Percentiles rank a stretch among this genome's conserved stretches.
These are phyloP conservation scores for Tiphia femorata DNA, from an alignment of 2,888 invertebrate genomes.

Conservation along the genomic window DNA sequence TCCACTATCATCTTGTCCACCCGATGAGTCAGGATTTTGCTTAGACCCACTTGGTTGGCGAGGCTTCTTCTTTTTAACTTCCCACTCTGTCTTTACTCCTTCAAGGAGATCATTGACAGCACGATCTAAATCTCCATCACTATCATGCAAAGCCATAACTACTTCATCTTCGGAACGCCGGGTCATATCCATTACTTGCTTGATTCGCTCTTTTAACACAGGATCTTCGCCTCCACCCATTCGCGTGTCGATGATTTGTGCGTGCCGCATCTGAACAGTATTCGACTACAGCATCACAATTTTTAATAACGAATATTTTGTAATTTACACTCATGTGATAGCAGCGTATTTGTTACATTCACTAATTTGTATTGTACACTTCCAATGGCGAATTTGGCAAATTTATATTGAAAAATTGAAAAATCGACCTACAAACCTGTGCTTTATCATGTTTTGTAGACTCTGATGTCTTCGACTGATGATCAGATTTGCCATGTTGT, in stretches of 20 bases:
- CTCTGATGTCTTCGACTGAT: constrained; percentile 63
- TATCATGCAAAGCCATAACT: constrained; percentile 92
- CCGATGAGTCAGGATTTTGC: constrained; percentile 59
- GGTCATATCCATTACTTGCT: constrained; percentile 91
- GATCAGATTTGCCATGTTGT: constrained; percentile 64
- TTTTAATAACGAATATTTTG: constrained; percentile 16
- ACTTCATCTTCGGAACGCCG: constrained; percentile 91
- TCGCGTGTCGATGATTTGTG: constrained; percentile 83
- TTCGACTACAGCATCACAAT: constrained; percentile 31
- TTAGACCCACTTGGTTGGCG: constrained; percentile 74
- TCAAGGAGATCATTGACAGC: constrained; percentile 87
- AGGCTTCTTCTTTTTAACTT: constrained; percentile 91
- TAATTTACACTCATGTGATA: background rate
- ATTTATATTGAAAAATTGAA: background rate
- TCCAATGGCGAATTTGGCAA: background rate
- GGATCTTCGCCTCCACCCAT: constrained; percentile 76
- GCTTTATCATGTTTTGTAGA: constrained; percentile 62
- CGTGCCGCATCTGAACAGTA: constrained; percentile 84
- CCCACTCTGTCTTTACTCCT: constrained; percentile 86
- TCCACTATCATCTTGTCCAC: constrained; percentile 70
- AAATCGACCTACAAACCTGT: too few species aligned
- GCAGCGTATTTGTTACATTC: background rate
- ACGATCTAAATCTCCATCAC: constrained; percentile 88
- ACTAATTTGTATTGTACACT: background rate
- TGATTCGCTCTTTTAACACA: constrained; percentile 78